These are phyloP conservation scores for Serranus cabrilla DNA, from an alignment of 2,797 vertebrate genomes.

Conservation along the genomic window DNA sequence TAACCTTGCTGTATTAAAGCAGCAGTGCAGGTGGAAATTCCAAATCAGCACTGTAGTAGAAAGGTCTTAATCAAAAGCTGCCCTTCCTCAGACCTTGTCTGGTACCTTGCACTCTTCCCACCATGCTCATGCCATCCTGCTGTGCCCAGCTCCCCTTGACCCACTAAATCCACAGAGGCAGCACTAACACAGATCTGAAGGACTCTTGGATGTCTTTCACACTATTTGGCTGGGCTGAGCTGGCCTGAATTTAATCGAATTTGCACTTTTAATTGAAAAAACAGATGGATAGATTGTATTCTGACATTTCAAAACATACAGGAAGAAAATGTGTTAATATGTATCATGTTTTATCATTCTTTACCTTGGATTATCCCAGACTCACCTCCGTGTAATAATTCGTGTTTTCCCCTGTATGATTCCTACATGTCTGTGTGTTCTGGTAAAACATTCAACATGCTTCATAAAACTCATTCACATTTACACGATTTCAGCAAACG, in stretches of 20 bases:
- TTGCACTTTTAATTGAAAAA: conserved; percentile 24
- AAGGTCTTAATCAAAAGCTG: conserved; percentile 74
- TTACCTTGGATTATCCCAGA: neutral
- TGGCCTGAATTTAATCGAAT: conserved; percentile 36
- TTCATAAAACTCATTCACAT: conserved; percentile 19
- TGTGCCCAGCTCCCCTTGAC: conserved; percentile 78
- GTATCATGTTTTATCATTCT: neutral
- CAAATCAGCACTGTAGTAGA: conserved; percentile 67
- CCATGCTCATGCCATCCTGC: conserved; percentile 71
- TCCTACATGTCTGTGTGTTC: conserved; percentile 25
- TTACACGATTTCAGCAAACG: conserved; percentile 30
- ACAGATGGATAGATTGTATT: neutral
- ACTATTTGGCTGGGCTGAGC: conserved; percentile 43
- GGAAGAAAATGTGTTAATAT: neutral
- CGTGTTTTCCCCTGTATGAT: conserved; percentile 1
- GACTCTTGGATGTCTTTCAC: conserved; percentile 73
- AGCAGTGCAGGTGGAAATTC: conserved; percentile 57
- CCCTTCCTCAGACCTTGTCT: conserved; percentile 74
- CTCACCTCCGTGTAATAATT: neutral
- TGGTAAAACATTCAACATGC: conserved; percentile 34
- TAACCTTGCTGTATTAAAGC: conserved; percentile 58
- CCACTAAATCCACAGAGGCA: conserved; percentile 76
- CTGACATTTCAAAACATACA: neutral
- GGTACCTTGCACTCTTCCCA: conserved; percentile 68
- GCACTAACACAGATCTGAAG: conserved; percentile 75